Percentiles rank a stretch among this genome's conserved stretches.
phyloP scores from a whole-genome alignment of 2,113 vertebrate species.

The Suncus etruscus region DNA sequence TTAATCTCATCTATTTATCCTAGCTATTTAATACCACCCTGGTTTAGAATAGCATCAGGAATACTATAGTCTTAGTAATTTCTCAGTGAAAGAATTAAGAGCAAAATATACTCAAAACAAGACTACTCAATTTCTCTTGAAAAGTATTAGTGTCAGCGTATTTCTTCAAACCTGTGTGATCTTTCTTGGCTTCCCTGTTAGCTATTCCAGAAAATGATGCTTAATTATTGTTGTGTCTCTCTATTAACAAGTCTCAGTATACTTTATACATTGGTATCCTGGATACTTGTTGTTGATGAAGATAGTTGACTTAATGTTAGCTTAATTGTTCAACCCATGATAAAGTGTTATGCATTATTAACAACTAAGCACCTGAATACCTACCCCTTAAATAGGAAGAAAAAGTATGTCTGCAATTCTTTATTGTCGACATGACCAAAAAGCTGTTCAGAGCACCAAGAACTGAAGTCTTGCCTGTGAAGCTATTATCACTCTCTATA shows the following conservation, averaged over 20 bases:
- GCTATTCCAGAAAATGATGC: slow-evolving; percentile 30
- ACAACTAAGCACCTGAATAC: slow-evolving; percentile 17
- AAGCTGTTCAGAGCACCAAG: neutral
- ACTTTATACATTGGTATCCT: neutral
- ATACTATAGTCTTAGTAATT: neutral
- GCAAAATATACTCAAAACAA: slow-evolving; percentile 29
- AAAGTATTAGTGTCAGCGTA: slow-evolving; percentile 46
- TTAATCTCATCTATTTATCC: neutral
- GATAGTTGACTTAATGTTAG: slow-evolving; percentile 55
- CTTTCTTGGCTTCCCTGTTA: neutral
- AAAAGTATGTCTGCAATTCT: neutral
- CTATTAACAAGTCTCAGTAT: neutral
- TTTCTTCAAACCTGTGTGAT: neutral
- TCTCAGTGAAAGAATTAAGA: neutral
- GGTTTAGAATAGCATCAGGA: neutral
- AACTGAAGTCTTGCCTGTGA: neutral
- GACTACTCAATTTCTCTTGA: slow-evolving; percentile 7
- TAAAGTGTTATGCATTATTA: slow-evolving; percentile 14
- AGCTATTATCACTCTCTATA: neutral
- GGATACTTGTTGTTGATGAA: neutral
- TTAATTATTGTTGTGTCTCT: slow-evolving; percentile 38
- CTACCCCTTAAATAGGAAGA: slow-evolving; percentile 8
- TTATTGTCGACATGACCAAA: neutral
- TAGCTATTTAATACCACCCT: neutral
- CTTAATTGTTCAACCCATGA: slow-evolving; percentile 50